These are phyloP conservation scores for Tragulus kanchil DNA, from an alignment of 2,113 vertebrate genomes.

Conservation along the genomic window DNA sequence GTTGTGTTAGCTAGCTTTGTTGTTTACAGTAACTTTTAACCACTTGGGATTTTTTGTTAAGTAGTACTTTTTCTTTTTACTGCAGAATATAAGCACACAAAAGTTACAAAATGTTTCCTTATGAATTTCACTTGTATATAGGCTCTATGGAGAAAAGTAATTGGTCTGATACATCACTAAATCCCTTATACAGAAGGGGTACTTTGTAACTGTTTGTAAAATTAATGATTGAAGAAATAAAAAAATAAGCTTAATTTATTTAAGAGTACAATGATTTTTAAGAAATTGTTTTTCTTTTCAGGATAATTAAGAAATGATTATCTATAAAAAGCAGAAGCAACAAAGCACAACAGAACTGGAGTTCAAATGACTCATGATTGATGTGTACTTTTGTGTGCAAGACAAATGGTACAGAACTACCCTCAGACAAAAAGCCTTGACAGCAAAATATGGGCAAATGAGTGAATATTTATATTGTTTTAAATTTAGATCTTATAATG, in stretches of 20 bases:
- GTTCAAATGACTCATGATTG: not conserved
- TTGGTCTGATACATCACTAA: not conserved
- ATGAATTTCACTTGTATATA: not conserved
- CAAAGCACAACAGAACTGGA: not conserved
- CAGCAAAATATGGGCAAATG: not conserved
- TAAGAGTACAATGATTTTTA: not conserved
- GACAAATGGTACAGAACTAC: not conserved
- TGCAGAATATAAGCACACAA: not conserved
- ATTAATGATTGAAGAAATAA: not conserved
- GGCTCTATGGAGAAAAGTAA: not conserved
- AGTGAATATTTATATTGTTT: constrained; percentile 24
- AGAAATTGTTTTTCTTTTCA: not conserved
- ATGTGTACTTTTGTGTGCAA: not conserved
- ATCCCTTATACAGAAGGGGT: not conserved
- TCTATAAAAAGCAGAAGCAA: not conserved
- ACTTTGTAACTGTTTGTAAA: not conserved
- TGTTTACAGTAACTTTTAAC: constrained; percentile 3
- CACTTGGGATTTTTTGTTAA: constrained; percentile 11
- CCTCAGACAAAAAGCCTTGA: not conserved
- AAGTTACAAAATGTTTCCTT: constrained; percentile 1
- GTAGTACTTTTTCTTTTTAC: not conserved
- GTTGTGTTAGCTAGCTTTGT: not conserved
- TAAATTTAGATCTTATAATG: not conserved
- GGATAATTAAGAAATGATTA: too few species aligned
- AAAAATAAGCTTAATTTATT: constrained; percentile 19